Evolutionary conservation across 2,888 invertebrate species (phyloP), one percentile per base, ranked within the genome.

Genomic region (Andricus curvator): DNA sequence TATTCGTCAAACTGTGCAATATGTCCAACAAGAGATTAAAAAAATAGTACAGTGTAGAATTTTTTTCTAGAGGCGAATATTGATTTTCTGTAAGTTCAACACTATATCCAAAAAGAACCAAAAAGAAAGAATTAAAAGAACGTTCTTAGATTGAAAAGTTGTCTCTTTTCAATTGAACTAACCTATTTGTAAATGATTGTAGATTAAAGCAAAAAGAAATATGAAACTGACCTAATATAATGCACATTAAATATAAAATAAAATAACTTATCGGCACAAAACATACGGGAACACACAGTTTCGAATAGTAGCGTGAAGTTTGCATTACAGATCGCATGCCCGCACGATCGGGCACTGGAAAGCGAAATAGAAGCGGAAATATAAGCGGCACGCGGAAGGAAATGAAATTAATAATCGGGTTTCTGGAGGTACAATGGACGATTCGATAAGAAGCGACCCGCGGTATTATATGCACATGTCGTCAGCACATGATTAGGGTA

Each of bases 401-500:
- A 82, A 79, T 81, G 68, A 81, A 80, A 81, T 81, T 80, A 81
- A 81, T 82, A 81, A 79, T 80, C 79, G 78, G 68, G 62, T 74
- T 65, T 66, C 41, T 33, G 44, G 78, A 68, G 74, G 51, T 77
- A 56, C 62, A 76, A 76, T 80, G 80, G 56, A 29, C 13, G 77
- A 83, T 78, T 78, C 20, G 70, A 66, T 78, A 77, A 78, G 70
- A 78, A 70, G 64, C 25, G 29, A 64, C 64, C 33, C 68, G 79
- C 77, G 79, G 79, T 81, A 65, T 86, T 85, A 83, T 82, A 83
- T 68, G 84, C 82, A 82, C 79, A 81, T 82, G 83, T 82, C 80
- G 80, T 84, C 77, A 74, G 56, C 56, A 80, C 84, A 85, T 84
- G 86, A 85, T 84, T 82, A 82, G 83, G 81, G 84, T 82, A 84